Evolutionary conservation across 2,888 invertebrate species (phyloP), one percentile per base, ranked within the genome.

Genomic region (Odontocerum albicorne): DNA sequence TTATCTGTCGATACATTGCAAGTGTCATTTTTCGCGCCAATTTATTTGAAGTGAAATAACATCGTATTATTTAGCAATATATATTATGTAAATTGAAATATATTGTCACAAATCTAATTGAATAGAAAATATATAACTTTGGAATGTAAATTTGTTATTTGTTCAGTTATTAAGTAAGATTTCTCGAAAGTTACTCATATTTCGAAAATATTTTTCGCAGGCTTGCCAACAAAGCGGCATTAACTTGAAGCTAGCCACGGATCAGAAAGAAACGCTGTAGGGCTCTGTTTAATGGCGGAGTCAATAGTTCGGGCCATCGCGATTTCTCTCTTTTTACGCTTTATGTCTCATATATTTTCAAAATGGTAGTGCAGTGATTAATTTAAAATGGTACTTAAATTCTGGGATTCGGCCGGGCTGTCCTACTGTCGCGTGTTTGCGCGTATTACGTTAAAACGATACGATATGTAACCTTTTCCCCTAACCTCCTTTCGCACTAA

Each of bases 401-500:
- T 57, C 31, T 47, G 35, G 42, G 45, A 52, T 46, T 22, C 31
- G 43, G 52, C 33, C 43, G 49, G 39, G 36, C 44, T 31, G 39
- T 55, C 33, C 33, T 36, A 45, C 32, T 35, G 40, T 33, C 31
- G 50, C 35, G 56, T 45, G 38, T 51, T 46, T 44, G 40, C 32
- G 55, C 42, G 42, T 73, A 74, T 71, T 72, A 68, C 66, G 70
- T 70, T 73, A 71, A 71, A 72, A 68, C 70, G 74, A 75, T 75
- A 77, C 75, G 81, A 83, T 80, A 79, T 81, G 81, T 81, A 81
- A 82, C 82, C 82, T 83, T 83, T 83, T 83, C 83, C 75, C 83
- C 82, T 85, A 85, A 85, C 85, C 85, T 85, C 84, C 83, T 83
- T 76, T 85, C 83, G 82, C 83, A 82, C 83, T 83, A 84, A 82